These are phyloP conservation scores for Stenoptilia bipunctidactyla DNA, from an alignment of 2,888 invertebrate genomes.

Conservation along the genomic window DNA sequence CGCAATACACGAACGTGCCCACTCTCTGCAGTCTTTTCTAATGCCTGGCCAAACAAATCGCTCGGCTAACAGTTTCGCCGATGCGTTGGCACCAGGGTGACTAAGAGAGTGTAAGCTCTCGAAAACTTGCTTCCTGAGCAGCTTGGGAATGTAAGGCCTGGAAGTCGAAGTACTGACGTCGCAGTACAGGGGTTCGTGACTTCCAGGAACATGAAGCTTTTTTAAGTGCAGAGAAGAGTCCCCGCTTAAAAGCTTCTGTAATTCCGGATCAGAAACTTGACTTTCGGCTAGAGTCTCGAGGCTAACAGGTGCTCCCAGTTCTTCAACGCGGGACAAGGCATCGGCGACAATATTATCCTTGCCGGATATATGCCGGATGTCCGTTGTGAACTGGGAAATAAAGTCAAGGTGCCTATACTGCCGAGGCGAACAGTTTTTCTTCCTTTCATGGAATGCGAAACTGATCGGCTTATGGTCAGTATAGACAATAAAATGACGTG, in stretches of 20 bases:
- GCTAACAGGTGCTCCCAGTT: neutral
- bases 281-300: neutral
- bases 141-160: neutral
- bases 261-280: constrained; percentile 14
- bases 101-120: neutral
- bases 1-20: constrained; percentile 8
- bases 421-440: neutral
- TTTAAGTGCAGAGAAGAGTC: neutral
- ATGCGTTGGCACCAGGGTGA: neutral
- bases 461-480: neutral
- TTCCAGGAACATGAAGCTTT: neutral
- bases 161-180: neutral
- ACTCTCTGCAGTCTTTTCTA: constrained; percentile 12
- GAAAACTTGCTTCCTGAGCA: neutral
- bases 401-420: neutral
- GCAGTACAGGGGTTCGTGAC: neutral
- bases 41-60: constrained; percentile 15
- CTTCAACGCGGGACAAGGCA: neutral
- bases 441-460: neutral
- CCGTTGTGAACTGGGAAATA: neutral
- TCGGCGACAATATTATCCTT: neutral
- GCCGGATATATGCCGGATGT: neutral
- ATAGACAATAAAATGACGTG: neutral
- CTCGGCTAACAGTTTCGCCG: constrained; percentile 3
- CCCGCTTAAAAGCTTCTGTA: constrained; percentile 14